Conservation (phyloP, 1,140 invertebrate genomes). For the Polyergus mexicanus region DNA sequence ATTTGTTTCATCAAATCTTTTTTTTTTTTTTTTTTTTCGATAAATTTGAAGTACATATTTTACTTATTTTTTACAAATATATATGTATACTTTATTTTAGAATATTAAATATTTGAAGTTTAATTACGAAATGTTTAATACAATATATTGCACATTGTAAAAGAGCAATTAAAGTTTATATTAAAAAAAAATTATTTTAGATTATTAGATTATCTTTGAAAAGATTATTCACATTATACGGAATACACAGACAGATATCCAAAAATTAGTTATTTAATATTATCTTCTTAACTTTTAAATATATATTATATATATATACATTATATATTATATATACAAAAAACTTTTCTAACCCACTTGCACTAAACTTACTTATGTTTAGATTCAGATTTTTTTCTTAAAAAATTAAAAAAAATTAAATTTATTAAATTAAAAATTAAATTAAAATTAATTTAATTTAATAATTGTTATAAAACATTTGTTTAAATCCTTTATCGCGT, state of each 20-base stretch:
- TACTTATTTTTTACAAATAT: conserved; percentile 19
- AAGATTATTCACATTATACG: neutral
- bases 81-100: neutral
- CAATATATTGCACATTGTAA: too few relatives aligned
- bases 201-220: neutral
- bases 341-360: neutral
- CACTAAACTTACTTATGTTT: neutral
- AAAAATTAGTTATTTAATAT: neutral
- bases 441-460: neutral
- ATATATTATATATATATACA: neutral
- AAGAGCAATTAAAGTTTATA: neutral
- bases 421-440: neutral
- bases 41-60: neutral
- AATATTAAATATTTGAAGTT: neutral
- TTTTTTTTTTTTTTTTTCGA: neutral
- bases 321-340: neutral
- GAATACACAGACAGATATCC: too few relatives aligned
- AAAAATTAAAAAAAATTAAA: too few relatives aligned
- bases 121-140: neutral
- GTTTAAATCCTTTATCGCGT: neutral
- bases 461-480: conserved; percentile 6
- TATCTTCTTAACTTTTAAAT: neutral
- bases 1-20: neutral
- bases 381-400: neutral
- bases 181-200: neutral